Conservation (phyloP, 2,113 vertebrate genomes). For the Dryoscopus gambensis region DNA sequence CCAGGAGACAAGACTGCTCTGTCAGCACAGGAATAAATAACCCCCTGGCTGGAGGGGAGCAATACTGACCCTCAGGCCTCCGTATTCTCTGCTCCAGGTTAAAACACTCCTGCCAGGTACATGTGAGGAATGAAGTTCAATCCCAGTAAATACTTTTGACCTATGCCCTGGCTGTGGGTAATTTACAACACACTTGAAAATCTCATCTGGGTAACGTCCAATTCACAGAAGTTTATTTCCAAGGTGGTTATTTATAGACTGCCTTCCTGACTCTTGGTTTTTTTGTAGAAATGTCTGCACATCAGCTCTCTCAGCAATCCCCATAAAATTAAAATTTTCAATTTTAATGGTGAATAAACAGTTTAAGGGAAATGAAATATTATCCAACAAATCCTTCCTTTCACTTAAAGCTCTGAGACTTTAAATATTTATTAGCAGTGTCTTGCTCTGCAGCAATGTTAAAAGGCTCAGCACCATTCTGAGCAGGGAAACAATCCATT, state of each 20-base stretch:
- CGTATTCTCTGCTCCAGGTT: neutral
- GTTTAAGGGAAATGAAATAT: slow-evolving; percentile 25
- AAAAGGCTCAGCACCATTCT: neutral
- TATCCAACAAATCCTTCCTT: slow-evolving; percentile 34
- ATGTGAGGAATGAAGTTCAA: neutral
- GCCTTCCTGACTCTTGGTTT: neutral
- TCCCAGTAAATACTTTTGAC: slow-evolving; percentile 24
- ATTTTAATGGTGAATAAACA: slow-evolving; percentile 27
- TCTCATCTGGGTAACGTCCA: slow-evolving; percentile 34
- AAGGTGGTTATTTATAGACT: slow-evolving; percentile 22
- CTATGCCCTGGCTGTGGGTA: neutral
- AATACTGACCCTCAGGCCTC: neutral
- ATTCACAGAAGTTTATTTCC: slow-evolving; percentile 9
- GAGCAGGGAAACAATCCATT: neutral
- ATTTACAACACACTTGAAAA: slow-evolving; percentile 11
- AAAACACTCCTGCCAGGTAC: neutral
- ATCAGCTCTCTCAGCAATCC: neutral
- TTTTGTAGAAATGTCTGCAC: neutral
- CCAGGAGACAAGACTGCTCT: neutral
- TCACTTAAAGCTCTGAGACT: neutral
- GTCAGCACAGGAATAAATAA: neutral
- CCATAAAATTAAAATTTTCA: slow-evolving; percentile 37
- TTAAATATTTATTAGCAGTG: slow-evolving; percentile 34
- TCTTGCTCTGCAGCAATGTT: neutral
- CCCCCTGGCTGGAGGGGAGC: neutral